Percentiles rank a stretch among this genome's conserved stretches.
Evolutionary conservation across 1,140 invertebrate species (phyloP).

Genomic region (Diploscapter pachys): DNA sequence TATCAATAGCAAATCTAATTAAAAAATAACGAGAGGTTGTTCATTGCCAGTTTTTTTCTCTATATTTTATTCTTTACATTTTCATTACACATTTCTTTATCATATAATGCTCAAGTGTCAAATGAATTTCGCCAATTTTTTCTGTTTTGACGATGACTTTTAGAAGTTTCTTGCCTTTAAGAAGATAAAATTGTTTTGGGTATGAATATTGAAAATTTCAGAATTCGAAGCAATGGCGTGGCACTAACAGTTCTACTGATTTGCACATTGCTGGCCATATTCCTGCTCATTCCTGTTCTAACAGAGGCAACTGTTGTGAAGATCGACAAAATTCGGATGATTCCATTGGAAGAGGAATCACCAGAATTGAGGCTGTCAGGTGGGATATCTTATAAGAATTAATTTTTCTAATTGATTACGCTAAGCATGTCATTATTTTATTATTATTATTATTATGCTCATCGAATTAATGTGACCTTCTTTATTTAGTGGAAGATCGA

Average conservation of each 20-base stretch:
- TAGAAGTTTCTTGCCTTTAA: slow-evolving; percentile 48
- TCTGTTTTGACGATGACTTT: slow-evolving; percentile 43
- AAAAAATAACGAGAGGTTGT: slow-evolving; percentile 20
- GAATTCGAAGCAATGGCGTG: slow-evolving; percentile 50
- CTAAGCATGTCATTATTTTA: no score
- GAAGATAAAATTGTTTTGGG: slow-evolving; percentile 9
- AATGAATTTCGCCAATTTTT: slow-evolving; percentile 36
- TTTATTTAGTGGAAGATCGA: no score
- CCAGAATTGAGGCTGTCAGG: slow-evolving; percentile 31
- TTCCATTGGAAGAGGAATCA: slow-evolving; percentile 39
- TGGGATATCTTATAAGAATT: neutral
- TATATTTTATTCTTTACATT: slow-evolving; percentile 33
- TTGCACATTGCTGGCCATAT: slow-evolving; percentile 47
- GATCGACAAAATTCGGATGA: slow-evolving; percentile 46
- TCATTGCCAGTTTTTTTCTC: slow-evolving; percentile 42
- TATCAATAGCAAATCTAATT: no score
- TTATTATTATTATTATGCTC: no score
- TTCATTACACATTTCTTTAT: neutral
- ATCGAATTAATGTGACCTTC: no score
- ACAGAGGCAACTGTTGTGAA: slow-evolving; percentile 48
- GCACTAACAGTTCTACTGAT: slow-evolving; percentile 47
- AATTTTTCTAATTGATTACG: no score
- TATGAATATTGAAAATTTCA: slow-evolving; percentile 31
- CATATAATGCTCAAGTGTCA: neutral
- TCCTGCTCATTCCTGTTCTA: slow-evolving; percentile 51